Percentiles rank a stretch among this genome's conserved stretches.
phyloP scores from a whole-genome alignment of 2,797 vertebrate genomes.

The Oryzias sinensis region DNA sequence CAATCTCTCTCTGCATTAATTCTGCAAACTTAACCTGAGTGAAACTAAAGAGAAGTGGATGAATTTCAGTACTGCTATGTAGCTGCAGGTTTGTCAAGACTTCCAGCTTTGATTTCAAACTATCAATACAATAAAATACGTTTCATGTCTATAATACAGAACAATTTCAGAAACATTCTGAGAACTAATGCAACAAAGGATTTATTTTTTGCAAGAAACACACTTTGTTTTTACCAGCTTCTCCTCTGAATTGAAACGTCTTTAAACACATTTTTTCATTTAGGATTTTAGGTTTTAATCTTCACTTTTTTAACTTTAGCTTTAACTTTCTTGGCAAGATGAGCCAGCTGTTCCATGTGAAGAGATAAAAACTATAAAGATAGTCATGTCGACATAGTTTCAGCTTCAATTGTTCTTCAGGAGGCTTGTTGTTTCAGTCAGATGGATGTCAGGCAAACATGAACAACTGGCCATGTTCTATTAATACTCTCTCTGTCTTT shows the following conservation, averaged over 20 bases:
- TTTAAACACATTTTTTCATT: not conserved
- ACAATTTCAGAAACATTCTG: not conserved
- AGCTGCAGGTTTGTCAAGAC: not conserved
- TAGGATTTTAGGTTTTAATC: not conserved
- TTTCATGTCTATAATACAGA: not conserved
- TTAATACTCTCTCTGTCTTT: not conserved
- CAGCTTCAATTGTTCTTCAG: no score
- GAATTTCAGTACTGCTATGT: not conserved
- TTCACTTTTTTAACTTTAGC: not conserved
- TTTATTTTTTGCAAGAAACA: conserved; percentile 1
- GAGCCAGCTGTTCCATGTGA: not conserved
- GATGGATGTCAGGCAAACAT: not conserved
- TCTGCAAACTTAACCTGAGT: not conserved
- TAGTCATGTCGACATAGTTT: not conserved
- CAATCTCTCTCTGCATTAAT: not conserved
- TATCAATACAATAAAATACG: not conserved
- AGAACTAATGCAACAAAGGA: not conserved
- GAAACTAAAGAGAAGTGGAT: not conserved
- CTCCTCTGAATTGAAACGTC: not conserved
- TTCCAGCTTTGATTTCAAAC: not conserved
- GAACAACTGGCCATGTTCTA: not conserved
- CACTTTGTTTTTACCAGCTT: conserved; percentile 13
- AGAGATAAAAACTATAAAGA: no score
- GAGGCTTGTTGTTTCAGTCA: no score
- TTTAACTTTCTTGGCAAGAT: not conserved